phyloP scores from a whole-genome alignment of 2,797 vertebrate genomes.

The Sphenopsis melanotis region DNA sequence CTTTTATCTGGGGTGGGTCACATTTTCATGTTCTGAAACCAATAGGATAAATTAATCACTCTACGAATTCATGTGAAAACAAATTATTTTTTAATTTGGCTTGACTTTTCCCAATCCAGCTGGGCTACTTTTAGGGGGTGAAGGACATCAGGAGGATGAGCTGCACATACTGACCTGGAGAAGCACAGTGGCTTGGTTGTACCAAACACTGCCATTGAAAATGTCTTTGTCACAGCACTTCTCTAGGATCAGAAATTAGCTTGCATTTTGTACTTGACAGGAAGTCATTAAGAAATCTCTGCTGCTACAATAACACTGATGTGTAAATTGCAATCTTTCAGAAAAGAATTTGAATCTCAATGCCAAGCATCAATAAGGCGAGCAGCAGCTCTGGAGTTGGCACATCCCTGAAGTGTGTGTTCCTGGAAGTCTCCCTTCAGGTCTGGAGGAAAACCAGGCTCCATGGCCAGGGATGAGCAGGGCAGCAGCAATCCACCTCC shows the following conservation, averaged over 20 bases:
- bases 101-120: accelerated
- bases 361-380: background rate
- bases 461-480: background rate
- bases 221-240: background rate
- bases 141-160: background rate
- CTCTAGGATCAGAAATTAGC: slow-evolving; percentile 13
- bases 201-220: background rate
- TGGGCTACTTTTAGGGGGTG: background rate
- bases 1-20: background rate
- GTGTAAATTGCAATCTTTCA: slow-evolving; percentile 56
- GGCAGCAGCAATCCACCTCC: accelerated
- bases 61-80: background rate
- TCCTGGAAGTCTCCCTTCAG: background rate
- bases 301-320: slow-evolving; percentile 3
- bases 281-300: slow-evolving; percentile 49
- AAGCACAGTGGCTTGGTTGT: background rate
- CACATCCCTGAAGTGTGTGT: background rate
- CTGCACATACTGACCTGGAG: background rate
- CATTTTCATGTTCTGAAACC: background rate
- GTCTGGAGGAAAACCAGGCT: background rate
- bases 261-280: slow-evolving; percentile 18
- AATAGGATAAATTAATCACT: background rate
- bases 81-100: background rate
- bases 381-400: background rate
- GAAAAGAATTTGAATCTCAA: slow-evolving; percentile 52